Evolutionary conservation across 2,888 invertebrate genomes (phyloP), one percentile per base, ranked within the genome.

Genomic region (Odiellus spinosus): DNA sequence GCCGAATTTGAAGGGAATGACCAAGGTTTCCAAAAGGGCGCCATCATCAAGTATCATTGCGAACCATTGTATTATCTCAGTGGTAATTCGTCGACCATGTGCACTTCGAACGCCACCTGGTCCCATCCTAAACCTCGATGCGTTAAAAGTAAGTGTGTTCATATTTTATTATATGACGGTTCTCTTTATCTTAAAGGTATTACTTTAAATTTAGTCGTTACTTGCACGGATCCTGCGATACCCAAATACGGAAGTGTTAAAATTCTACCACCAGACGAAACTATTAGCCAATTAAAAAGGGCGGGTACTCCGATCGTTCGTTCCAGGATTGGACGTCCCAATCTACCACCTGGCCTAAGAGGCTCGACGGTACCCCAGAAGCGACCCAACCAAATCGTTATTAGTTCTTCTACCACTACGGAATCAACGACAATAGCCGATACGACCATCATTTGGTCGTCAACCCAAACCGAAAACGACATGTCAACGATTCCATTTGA

Each of bases 81-180:
- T 19, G 52, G 52, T 3, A 40, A 21, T 19, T 32, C 38, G 10
- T 15, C 20, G 1, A 50, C 48, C 19, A 45, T 48, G 19, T 52
- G 52, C 14, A 38, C 44, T 3, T n/a, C 19, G 10, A 48, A 44
- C 19, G 52, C 50, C 18, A 50, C 33, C 12, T 52, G 52, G 52
- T 42, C 48, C 5, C 32, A 32, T 26, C 21, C 33, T 1, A 50
- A 46, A 26, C 52, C 52, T 3, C 15, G 33, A 1, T 52, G 52
- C 40, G 40, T 46, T 12, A 48, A 48, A 48, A 46, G 52, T 52
- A 38, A 42, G 18, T 4, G 8, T 10, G 12, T 36, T 34, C 34
- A 36, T 17, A 14, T 36, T 36, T 36, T 36, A 15, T 11, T 34
- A 12, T 12, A 34, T 1, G 34, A 12, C n/a, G n/a, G 12, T n/a